Evolutionary conservation across 2,888 invertebrate genomes (phyloP), one percentile per base, ranked within the genome.

Genomic region (Andrena minutula): DNA sequence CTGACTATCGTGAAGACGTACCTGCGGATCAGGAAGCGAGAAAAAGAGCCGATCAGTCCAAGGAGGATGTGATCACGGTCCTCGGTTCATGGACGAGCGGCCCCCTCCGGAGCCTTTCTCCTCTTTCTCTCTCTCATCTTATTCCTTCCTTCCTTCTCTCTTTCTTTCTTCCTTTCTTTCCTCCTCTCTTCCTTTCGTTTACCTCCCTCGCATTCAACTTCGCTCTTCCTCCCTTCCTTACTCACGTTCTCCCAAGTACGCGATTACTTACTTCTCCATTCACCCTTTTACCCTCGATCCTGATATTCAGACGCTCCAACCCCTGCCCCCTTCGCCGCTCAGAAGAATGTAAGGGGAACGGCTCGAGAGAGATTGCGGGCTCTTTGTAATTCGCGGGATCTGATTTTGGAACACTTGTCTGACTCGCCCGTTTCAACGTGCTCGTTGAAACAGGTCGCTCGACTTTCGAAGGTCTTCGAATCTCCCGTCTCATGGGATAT

Each of bases 1-100:
- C 99, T 99, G 92, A 98, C 97, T 93, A 99, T 99, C 88, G 99
- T 99, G 95, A 99, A 99, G 93, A 98, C 96, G 94, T 99, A 99
- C 95, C 99, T 99, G 88, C 81, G 90, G 88, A 90, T 86, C 86
- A 90, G 87, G 83, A 90, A 86, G 88, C 65, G 86, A 85, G 85
- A 86, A 83, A 87, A 85, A 87, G 77, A 85, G 73, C 73, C 88
- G 75, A 90, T 91, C 89, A 92, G 92, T 92, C 88, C 78, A 84
- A 85, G 84, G 71, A 78, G 87, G 79, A 75, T 85, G 87, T 89
- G 87, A 88, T 90, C 86, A 58, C 82, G 82, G 82, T 88, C 75
- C 88, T 84, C 87, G 76, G 80, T 89, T 89, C 87, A 89, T 86
- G 91, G 91, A 93, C 93, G 93, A 93, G 93, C 93, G 92, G 93